Evolutionary conservation across 2,888 invertebrate species (phyloP).

Genomic region (Agrenia bidenticulata): DNA sequence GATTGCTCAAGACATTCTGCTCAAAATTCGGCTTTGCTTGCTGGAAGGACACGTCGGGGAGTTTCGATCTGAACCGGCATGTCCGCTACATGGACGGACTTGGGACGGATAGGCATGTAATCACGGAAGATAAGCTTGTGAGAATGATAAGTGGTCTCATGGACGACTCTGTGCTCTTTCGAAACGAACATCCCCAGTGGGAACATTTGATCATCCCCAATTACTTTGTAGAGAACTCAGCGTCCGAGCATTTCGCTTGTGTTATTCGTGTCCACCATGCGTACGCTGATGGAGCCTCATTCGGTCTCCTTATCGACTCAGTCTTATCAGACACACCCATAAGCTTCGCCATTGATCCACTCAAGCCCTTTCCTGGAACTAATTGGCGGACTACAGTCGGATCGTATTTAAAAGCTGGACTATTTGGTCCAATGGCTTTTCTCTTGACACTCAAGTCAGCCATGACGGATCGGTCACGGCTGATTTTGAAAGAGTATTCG

Average conservation of each 20-base stretch:
- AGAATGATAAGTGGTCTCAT: conserved; percentile 37
- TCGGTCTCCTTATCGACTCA: conserved; percentile 35
- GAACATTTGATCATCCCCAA: conserved; percentile 48
- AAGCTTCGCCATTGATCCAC: conserved; percentile 40
- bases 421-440: conserved; percentile 38
- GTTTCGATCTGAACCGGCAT: conserved; percentile 49
- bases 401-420: conserved; percentile 32
- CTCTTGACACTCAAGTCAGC: conserved; percentile 32
- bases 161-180: conserved; percentile 28
- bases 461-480: conserved; percentile 25
- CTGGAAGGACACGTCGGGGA: conserved; percentile 43
- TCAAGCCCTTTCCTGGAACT: conserved; percentile 42
- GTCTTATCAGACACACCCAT: conserved; percentile 33
- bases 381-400: conserved; percentile 19
- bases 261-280: conserved; percentile 37
- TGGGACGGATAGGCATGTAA: conserved; percentile 15
- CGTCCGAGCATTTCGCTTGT: conserved; percentile 27
- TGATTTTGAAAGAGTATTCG: conserved; percentile 40
- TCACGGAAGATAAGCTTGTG: conserved; percentile 42
- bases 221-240: conserved; percentile 31
- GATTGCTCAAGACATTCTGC: conserved; percentile 41
- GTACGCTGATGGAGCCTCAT: conserved; percentile 36
- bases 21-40: conserved; percentile 45
- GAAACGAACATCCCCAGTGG: conserved; percentile 43
- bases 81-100: conserved; percentile 32